These are phyloP conservation scores for Sylvilagus bachmani DNA, from an alignment of 2,113 vertebrate species.

Conservation along the genomic window DNA sequence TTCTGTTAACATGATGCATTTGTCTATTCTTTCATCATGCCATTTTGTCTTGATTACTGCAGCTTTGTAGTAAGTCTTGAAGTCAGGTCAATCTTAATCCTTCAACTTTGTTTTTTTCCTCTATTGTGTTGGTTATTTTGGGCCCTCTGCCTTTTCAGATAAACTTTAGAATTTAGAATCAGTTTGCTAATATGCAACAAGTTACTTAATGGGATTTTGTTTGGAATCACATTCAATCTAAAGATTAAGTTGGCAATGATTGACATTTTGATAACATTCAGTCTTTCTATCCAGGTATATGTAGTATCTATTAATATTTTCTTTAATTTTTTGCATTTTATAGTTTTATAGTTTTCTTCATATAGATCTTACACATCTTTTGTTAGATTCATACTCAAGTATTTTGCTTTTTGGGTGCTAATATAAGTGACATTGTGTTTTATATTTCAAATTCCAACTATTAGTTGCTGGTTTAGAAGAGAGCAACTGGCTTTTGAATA, in stretches of 20 bases:
- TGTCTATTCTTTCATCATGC: slow-evolving; percentile 21
- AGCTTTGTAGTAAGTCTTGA: not conserved
- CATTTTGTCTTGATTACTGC: not conserved
- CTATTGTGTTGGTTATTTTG: not conserved
- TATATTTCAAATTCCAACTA: slow-evolving; percentile 31
- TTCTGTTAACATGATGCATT: not conserved
- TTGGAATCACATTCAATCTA: not conserved
- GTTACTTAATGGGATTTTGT: not conserved
- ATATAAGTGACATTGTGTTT: not conserved
- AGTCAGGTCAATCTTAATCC: not conserved
- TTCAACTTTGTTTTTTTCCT: slow-evolving; percentile 8
- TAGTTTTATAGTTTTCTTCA: slow-evolving; percentile 30
- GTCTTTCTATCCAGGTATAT: not conserved
- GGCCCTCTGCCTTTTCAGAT: not conserved
- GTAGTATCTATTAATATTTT: slow-evolving; percentile 17
- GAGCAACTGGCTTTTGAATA: not conserved
- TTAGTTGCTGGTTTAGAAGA: slow-evolving; percentile 1
- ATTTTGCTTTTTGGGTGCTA: not conserved
- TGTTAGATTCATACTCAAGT: slow-evolving; percentile 51
- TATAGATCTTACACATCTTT: slow-evolving; percentile 16
- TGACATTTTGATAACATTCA: not conserved
- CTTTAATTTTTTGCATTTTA: slow-evolving; percentile 6
- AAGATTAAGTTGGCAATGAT: not conserved
- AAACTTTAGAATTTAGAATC: slow-evolving; percentile 47
- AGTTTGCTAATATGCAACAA: not conserved